Conservation (phyloP, 30 jellyfish, hydroid and myxozoan genomes). For the Chrysaora quinquecirrha region DNA sequence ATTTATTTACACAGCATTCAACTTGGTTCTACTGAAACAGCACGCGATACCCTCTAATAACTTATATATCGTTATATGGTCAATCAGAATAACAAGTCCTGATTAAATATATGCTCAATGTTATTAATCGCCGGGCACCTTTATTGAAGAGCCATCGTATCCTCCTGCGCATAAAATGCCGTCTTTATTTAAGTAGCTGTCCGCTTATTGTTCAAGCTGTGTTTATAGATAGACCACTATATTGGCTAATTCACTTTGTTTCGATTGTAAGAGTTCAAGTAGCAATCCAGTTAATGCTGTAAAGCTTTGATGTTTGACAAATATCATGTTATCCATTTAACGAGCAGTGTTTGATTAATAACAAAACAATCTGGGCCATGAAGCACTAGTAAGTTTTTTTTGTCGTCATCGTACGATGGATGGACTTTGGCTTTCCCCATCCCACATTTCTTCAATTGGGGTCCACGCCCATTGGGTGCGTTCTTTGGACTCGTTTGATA, state of each 20-base stretch:
- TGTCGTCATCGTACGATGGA: too few relatives aligned
- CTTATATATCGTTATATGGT: too few relatives aligned
- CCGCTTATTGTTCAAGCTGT: slow-evolving; percentile 1
- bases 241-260: background rate
- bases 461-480: too few relatives aligned
- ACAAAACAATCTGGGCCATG: too few relatives aligned
- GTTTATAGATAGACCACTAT: background rate
- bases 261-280: background rate
- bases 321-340: background rate
- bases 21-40: too few relatives aligned
- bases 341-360: too few relatives aligned
- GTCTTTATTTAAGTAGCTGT: background rate
- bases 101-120: background rate
- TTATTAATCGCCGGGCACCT: background rate
- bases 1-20: too few relatives aligned
- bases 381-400: too few relatives aligned
- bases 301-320: background rate
- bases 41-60: too few relatives aligned
- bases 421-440: too few relatives aligned
- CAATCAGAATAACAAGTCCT: background rate
- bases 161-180: background rate
- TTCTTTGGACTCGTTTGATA: too few relatives aligned
- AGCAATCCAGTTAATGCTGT: background rate
- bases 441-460: too few relatives aligned
- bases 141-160: background rate